Conservation (phyloP, 2,113 vertebrate species). For the Lampris incognitus region DNA sequence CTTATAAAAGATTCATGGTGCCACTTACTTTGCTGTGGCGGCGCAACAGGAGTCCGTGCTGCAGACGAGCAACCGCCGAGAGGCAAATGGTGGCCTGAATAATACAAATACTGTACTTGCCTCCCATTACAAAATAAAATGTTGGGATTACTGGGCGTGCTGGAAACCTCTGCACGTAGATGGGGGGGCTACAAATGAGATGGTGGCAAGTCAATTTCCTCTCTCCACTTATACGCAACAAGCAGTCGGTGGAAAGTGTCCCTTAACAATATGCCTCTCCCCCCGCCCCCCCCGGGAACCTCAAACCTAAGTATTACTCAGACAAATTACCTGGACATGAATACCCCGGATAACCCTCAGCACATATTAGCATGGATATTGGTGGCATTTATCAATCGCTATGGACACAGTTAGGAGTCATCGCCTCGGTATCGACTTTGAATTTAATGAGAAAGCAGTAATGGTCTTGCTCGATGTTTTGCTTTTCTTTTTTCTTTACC, state of each 20-base stretch:
- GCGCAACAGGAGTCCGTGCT: slow-evolving; percentile 55
- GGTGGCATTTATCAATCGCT: slow-evolving; percentile 23
- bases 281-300: background rate
- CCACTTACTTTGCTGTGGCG: slow-evolving; percentile 65
- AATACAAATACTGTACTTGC: slow-evolving; percentile 37
- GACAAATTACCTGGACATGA: background rate
- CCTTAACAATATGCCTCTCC: slow-evolving; percentile 5
- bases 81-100: slow-evolving; percentile 47
- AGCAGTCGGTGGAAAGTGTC: slow-evolving; percentile 4
- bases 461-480: background rate
- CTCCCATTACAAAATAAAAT: slow-evolving; percentile 32
- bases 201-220: slow-evolving; percentile 5
- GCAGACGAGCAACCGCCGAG: slow-evolving; percentile 56
- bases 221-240: background rate
- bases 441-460: background rate
- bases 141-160: background rate
- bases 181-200: background rate
- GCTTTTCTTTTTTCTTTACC: background rate
- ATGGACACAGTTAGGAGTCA: background rate
- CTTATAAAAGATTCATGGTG: slow-evolving; percentile 76
- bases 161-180: background rate
- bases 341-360: background rate
- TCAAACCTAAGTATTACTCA: slow-evolving; percentile 7
- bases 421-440: background rate
- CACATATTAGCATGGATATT: background rate